Evolutionary conservation across 2,888 invertebrate genomes (phyloP), one percentile per base, ranked within the genome.

Genomic region (Rhingia rostrata): DNA sequence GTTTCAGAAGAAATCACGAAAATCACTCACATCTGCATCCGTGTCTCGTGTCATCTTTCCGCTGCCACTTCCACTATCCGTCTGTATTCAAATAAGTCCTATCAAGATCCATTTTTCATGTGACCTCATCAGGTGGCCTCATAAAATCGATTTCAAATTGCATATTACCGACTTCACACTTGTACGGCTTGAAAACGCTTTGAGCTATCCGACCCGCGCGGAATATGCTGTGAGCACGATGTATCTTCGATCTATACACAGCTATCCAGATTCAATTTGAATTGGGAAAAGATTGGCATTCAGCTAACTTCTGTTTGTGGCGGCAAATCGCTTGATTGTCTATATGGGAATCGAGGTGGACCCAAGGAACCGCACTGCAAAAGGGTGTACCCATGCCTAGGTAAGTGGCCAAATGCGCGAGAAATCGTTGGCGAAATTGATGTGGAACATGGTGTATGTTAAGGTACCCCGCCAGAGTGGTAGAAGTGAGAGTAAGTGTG

Each of bases 401-500:
- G 74, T 74, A 51, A 82, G 73, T 79, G 73, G 83, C 73, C 67
- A 73, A 79, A 67, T 67, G 61, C 54, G 58, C 54, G 7, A n/a
- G 39, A 39, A 37, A 22, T 49, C 22, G 45, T 32, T 61, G 66
- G 33, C n/a, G 66, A 54, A 83, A 69, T 74, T 69, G 63, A 79
- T 84, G 69, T 77, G 69, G 69, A 45, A 67, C 72, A 58, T 61
- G 51, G 51, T 43, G 33, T 43, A 51, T 63, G 64, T 53, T 54
- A 82, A 82, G 70, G 82, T 72, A 60, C 12, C 41, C 58, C 14
- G 22, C 49, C 14, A 7, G 1, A 1, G 22, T 22, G 22, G 64
- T 49, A 69, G 54, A 64, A 84, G 84, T 80, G 84, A 84, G 84
- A 84, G 84, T 83, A 73, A 79, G 72, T 84, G 61, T 49, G 49